Evolutionary conservation across 2,888 invertebrate species (phyloP), one percentile per base, ranked within the genome.

Genomic region (Dastarcus helophoroides): DNA sequence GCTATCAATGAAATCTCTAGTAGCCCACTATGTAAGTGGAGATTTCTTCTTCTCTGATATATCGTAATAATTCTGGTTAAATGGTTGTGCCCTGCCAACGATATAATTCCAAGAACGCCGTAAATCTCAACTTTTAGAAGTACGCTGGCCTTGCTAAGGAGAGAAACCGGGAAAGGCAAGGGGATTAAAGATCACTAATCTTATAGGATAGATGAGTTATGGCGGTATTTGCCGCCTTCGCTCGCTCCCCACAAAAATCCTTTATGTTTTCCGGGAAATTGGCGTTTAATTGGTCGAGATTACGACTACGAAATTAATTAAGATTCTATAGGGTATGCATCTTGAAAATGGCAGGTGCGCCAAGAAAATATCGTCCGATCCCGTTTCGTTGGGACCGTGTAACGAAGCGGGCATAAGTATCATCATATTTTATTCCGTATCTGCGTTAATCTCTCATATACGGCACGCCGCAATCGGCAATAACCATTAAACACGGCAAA

Each of bases 121-220:
- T 75, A 75, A 75, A 75, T 75, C 74, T 75, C 71, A 74, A 74
- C 71, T 73, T 74, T 73, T 72, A 72, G 72, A 58, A 60, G 60
- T 51, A 51, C 53, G 51, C 54, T 53, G 53, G 54, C 51, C 52
- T 54, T 56, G 55, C 58, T 56, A 58, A 58, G 57, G 58, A 57
- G 68, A 70, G 68, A 66, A 65, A 60, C 58, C 48, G 48, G 54
- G 53, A 57, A 56, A 66, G 64, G n/a, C n/a, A 68, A 71, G 71
- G 71, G 74, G 75, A 75, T 75, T 75, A 75, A 73, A 76, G 74
- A 75, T 75, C 73, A 74, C 73, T 74, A 73, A 75, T 75, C 74
- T 74, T 69, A 70, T 70, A 69, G 65, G 62, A 63, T 66, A 64
- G 72, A 74, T 74, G 74, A 75, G 67, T 74, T 75, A 75, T 74